Base-by-base conservation (phyloP, 2,888 invertebrate genomes). In the Macropis europaea region DNA sequence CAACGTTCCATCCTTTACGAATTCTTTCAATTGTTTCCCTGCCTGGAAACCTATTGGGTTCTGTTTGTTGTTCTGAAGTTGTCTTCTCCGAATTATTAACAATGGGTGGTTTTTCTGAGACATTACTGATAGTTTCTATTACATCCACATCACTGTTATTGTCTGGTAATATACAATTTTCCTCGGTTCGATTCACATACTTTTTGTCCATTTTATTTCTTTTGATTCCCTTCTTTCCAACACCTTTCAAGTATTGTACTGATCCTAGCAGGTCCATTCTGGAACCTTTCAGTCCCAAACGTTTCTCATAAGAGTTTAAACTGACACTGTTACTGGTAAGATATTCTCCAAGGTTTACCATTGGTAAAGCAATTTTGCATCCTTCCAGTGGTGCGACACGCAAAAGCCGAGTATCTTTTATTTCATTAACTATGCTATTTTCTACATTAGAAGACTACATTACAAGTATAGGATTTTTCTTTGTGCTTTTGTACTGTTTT, bases 321-420 rank as follows among this genome's bases (percentile, higher is more conserved):
- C 95, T 95, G 17, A 96, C 94, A 83, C 94, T 95, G 83, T 95
- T 93, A 82, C 94, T 95, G 66, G 95, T 95, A 34, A 95, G 91
- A 85, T 94, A 95, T 85, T 96, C 96, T 38, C 94, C 94, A 47
- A 95, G 92, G 83, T 94, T 94, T 15, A 96, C 92, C 40, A 94
- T 92, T 0, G 96, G 95, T 24, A 95, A 88, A 81, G 95, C 94
- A 53, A 96, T 93, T 77, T 92, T 91, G 2, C 93, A 92, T 15
- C 92, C 93, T 0, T 93, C 91, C 84, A 93, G 88, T 80, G 94
- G 91, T 79, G 92, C 88, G 82, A 93, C 85, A 9, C 90, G 84
- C 38, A 90, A 73, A 4, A 90, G 43, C 48, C 84, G 72, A 48
- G 76, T 73, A 42, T 84, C 82, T 69, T 85, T 86, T 2, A 73